Base-by-base conservation (phyloP, 2,888 invertebrate genomes). In the Tachina lurida region DNA sequence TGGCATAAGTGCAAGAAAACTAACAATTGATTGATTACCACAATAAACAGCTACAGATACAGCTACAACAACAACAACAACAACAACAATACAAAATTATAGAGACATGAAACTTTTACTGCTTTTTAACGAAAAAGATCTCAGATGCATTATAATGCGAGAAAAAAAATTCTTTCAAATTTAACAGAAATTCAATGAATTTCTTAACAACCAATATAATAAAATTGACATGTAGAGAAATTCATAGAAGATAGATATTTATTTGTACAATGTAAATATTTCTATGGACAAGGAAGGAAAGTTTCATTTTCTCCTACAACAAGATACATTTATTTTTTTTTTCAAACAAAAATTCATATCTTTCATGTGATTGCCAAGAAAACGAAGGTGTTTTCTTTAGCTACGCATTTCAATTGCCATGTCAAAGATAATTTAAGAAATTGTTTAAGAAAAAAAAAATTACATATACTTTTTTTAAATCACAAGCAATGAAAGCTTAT, bases 21-120 rank as follows among this genome's bases (percentile, higher is more conserved):
- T 60, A 85, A 71, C 82, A 85, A 85, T 85, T 85, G 85, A 85
- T 85, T 85, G 85, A 85, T 85, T 85, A 79, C 85, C 73, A 78
- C 80, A 81, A 60, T 58, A 74, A 67, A 56, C 63, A 79, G 70
- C 68, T 31, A 56, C 63, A 79, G 31, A 52, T 12, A 47, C 52
- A 54, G 56, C 56, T 7, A 7, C 31, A 7, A 31, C 31, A 31
- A 7, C 31, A 7, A 7, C 31, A 67, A 13, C 52, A 68, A 56
- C 58, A 80, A 65, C 8, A 19, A 17, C 8, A 54, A 49, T 4
- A 62, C 13, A 39, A 79, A 58, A 62, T 78, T 77, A 52, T 60
- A 67, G 39, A 71, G 63, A 43, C 71, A 63, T 68, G 10, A 76
- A 63, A 70, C 41, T 43, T 70, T 74, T 74, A 73, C 56, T 54